These are phyloP conservation scores for Corydoras sp. DNA, from an alignment of 2,113 vertebrate genomes.

Conservation along the genomic window DNA sequence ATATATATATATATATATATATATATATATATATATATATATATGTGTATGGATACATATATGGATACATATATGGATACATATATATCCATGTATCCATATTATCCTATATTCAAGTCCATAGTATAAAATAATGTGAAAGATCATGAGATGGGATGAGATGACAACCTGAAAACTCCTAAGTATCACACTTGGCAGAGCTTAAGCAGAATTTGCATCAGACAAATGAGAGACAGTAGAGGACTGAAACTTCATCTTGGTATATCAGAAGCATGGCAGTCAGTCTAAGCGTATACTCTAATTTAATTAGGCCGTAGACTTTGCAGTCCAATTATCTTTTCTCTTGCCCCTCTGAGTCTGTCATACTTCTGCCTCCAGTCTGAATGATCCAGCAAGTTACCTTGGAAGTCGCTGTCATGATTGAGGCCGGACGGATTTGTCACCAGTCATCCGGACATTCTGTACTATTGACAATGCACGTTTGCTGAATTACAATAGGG, in stretches of 20 bases:
- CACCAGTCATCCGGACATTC: slow-evolving; percentile 42
- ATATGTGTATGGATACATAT: too few species aligned
- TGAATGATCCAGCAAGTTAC: slow-evolving; percentile 15
- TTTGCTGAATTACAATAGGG: slow-evolving; percentile 44
- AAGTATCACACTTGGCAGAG: slow-evolving; percentile 47
- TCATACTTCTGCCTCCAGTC: slow-evolving; percentile 5
- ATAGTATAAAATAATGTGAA: too few species aligned
- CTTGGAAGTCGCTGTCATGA: slow-evolving; percentile 30
- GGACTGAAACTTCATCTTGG: slow-evolving; percentile 25
- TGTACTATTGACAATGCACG: slow-evolving; percentile 45
- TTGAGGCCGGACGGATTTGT: slow-evolving; percentile 24
- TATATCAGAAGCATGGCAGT: slow-evolving; percentile 14
- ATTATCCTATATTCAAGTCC: too few species aligned
- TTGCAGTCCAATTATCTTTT: slow-evolving; percentile 35
- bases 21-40: too few species aligned
- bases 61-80: too few species aligned
- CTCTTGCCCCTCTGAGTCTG: slow-evolving; percentile 10
- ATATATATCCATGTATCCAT: too few species aligned
- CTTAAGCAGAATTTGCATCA: slow-evolving; percentile 48
- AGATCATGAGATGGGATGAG: too few species aligned
- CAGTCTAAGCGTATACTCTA: slow-evolving; percentile 15
- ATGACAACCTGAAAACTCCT: too few species aligned
- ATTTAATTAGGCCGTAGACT: slow-evolving; percentile 44
- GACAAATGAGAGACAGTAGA: slow-evolving; percentile 3
- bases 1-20: too few species aligned